These are phyloP conservation scores for Condylura cristata DNA, from an alignment of 2,113 vertebrate species.

Conservation along the genomic window DNA sequence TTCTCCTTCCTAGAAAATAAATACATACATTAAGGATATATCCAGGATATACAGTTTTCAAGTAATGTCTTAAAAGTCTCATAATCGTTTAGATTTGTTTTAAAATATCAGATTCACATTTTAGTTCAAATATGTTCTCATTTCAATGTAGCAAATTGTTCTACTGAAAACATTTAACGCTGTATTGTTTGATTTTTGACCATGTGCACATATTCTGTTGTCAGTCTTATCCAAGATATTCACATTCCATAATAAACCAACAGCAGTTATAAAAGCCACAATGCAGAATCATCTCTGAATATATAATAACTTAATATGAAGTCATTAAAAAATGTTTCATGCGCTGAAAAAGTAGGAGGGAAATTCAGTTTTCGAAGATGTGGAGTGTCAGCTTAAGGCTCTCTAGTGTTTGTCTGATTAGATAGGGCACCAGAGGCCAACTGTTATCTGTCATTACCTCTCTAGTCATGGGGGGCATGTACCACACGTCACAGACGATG, in stretches of 20 bases:
- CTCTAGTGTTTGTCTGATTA: neutral
- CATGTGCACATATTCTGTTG: neutral
- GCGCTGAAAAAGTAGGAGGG: neutral
- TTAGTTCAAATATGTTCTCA: conserved; percentile 1
- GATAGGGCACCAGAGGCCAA: neutral
- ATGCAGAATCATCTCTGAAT: neutral
- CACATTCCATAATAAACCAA: conserved; percentile 12
- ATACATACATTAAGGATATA: neutral
- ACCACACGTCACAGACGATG: conserved; percentile 97
- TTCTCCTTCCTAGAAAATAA: conserved; percentile 90
- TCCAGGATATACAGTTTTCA: neutral
- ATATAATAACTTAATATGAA: too few species aligned
- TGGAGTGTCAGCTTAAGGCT: neutral
- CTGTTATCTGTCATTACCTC: conserved; percentile 85
- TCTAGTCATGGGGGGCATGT: conserved; percentile 94
- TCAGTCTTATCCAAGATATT: neutral
- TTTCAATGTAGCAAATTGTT: neutral
- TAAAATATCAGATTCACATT: conserved; percentile 25
- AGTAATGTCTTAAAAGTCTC: fast-evolving
- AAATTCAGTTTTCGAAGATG: neutral
- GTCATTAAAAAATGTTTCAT: neutral
- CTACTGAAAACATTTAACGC: neutral
- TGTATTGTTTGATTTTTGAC: neutral
- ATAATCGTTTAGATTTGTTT: conserved; percentile 3
- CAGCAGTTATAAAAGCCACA: neutral